These are phyloP conservation scores for Bombyx huttoni DNA, from an alignment of 2,888 invertebrate species.

Conservation along the genomic window DNA sequence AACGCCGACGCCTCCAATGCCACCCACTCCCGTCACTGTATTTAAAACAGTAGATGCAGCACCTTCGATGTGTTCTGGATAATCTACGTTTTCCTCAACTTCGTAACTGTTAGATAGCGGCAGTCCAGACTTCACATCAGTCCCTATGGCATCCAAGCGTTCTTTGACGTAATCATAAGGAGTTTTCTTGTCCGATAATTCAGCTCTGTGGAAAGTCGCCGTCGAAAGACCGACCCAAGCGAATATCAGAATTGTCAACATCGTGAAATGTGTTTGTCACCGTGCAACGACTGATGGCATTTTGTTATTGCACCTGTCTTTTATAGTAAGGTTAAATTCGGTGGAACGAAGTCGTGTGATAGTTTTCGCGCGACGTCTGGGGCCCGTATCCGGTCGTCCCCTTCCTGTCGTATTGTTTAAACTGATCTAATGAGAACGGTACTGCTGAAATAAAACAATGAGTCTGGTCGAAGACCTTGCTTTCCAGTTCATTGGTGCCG, in stretches of 20 bases:
- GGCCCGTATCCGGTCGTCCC: conserved; percentile 52
- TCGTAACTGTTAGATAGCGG: conserved; percentile 67
- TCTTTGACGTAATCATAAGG: conserved; percentile 62
- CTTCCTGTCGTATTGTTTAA: conserved; percentile 70
- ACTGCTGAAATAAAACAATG: conserved; percentile 58
- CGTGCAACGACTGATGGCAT: conserved; percentile 59
- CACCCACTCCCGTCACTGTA: conserved; percentile 37
- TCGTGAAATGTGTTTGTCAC: conserved; percentile 35
- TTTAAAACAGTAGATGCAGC: conserved; percentile 54
- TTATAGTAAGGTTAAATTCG: conserved; percentile 59
- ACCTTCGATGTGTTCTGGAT: conserved; percentile 59
- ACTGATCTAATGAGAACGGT: conserved; percentile 62
- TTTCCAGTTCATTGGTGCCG: conserved; percentile 64
- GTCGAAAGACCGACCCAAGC: conserved; percentile 29
- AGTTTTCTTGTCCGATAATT: conserved; percentile 49
- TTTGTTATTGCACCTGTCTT: conserved; percentile 53
- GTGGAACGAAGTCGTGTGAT: conserved; percentile 60
- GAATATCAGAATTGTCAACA: conserved; percentile 36
- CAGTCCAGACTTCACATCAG: conserved; percentile 40
- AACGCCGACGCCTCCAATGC: conserved; percentile 23
- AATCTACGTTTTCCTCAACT: conserved; percentile 73
- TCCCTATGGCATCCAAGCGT: conserved; percentile 41
- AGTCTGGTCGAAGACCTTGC: conserved; percentile 62
- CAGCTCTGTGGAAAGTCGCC: conserved; percentile 36
- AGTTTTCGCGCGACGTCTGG: conserved; percentile 47